phyloP scores from a whole-genome alignment of 37 sponge, comb jelly and placozoan genomes.

The Agelas oroides region DNA sequence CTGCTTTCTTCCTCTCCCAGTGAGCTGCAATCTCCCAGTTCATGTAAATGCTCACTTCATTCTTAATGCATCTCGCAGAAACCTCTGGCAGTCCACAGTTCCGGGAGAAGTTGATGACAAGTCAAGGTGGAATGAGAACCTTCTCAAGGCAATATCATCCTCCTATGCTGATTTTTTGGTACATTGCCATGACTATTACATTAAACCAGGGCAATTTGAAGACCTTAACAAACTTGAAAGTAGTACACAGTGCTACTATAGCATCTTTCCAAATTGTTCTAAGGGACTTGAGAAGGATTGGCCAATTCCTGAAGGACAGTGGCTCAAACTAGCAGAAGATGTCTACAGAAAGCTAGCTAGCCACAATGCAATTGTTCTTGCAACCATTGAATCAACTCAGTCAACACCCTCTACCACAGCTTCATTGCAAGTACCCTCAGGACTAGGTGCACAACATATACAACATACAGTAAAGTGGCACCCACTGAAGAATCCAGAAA shows the following conservation, averaged over 20 bases:
- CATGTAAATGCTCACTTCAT: slow-evolving; percentile 84
- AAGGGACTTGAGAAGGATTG: not conserved
- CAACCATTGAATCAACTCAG: not conserved
- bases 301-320: not conserved
- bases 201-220: not conserved
- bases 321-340: slow-evolving; percentile 3
- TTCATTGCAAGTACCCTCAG: too few species aligned
- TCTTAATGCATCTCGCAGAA: slow-evolving; percentile 61
- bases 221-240: not conserved
- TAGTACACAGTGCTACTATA: slow-evolving; percentile 37
- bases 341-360: slow-evolving; percentile 1
- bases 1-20: slow-evolving; percentile 82
- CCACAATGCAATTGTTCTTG: slow-evolving; percentile 14
- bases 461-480: slow-evolving; percentile 8
- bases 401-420: not conserved
- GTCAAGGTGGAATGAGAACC: slow-evolving; percentile 61
- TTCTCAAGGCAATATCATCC: slow-evolving; percentile 62
- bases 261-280: slow-evolving; percentile 39
- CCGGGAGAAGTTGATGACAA: slow-evolving; percentile 31
- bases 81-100: slow-evolving; percentile 54
- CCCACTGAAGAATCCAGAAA: not conserved
- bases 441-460: too few species aligned
- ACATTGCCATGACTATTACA: not conserved
- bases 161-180: slow-evolving; percentile 70
- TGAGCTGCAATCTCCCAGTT: slow-evolving; percentile 51